Base-by-base conservation (phyloP, 2,888 invertebrate species). In the Agrochola circellaris region DNA sequence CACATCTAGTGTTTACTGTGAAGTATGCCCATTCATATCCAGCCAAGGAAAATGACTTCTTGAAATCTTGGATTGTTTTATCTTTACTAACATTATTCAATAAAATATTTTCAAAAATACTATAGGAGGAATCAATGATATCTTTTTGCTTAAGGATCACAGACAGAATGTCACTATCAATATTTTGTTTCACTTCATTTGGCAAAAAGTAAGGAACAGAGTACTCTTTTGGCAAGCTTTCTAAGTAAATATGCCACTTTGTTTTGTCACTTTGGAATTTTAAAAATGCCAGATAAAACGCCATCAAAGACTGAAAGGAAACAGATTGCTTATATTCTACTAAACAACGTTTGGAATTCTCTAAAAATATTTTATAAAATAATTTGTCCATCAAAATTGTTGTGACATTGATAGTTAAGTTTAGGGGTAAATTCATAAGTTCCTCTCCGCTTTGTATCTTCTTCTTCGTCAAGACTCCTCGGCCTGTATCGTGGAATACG, bases 1-100 rank as follows among this genome's bases (percentile, higher is more conserved):
- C 98, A 90, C 98, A 98, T 91, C 99, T 97, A 9, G 99, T 98
- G 93, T 99, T 99, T 0, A 99, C 98, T 87, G 98, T 97, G 91
- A 98, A 98, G 96, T 98, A 99, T 20, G 98, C 98, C 98, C 98
- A 98, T 89, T 97, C 97, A 93, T 98, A 99, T 66, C 94, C 91
- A 54, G 96, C 92, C 77, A 97, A 94, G 56, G 95, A 96, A 87
- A 98, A 97, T 89, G 87, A 86, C 30, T 82, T 85, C 76, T 88
- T 93, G 56, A 90, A 93, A 65, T 84, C 94, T 89, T 88, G 96
- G 96, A 95, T 95, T 94, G 65, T 88, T 73, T 81, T 97, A 97
- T 91, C 88, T 82, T 85, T 93, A 93, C 92, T 91, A 78, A 83
- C 84, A 88, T 87, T 92, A 86, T 87, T 92, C 81, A 87, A 92